phyloP scores from a whole-genome alignment of 2,888 invertebrate species.

The Meiosimyza decipiens region DNA sequence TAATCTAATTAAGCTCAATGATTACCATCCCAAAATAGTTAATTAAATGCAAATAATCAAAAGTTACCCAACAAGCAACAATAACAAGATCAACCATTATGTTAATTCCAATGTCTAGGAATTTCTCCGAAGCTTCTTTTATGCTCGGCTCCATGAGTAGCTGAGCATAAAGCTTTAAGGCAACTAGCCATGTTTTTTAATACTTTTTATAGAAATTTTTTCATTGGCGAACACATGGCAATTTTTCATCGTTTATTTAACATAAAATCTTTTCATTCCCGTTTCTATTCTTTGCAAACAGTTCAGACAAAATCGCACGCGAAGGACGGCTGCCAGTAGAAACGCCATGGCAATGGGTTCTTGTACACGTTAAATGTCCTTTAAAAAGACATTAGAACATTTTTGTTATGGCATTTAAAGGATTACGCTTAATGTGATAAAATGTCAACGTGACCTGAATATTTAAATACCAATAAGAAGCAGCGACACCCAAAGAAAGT shows the following conservation, averaged over 20 bases:
- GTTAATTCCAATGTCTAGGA: no score
- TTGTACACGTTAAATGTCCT: constrained; percentile 44
- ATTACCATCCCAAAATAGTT: not conserved
- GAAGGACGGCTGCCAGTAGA: not conserved
- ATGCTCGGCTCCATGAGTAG: no score
- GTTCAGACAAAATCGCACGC: not conserved
- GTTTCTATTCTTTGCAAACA: not conserved
- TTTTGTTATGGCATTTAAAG: constrained; percentile 49
- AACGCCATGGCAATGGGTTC: constrained; percentile 10
- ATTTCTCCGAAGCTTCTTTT: no score
- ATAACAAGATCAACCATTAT: no score
- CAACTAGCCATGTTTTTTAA: no score
- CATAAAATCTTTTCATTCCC: constrained; percentile 17
- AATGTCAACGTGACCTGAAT: constrained; percentile 50
- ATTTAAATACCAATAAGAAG: constrained; percentile 41
- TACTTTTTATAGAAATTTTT: not conserved
- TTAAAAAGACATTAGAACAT: constrained; percentile 49
- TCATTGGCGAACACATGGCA: constrained; percentile 16
- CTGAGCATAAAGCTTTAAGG: no score
- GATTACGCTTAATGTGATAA: constrained; percentile 50
- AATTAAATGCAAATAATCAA: constrained; percentile 5
- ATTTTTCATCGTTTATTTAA: constrained; percentile 40
- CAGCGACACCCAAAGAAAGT: not conserved
- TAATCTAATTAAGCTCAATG: constrained; percentile 7
- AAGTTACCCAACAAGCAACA: not conserved